These are phyloP conservation scores for Dendrophyllia cribrosa DNA, from an alignment of 64 coral and sea anemone genomes.

Conservation along the genomic window DNA sequence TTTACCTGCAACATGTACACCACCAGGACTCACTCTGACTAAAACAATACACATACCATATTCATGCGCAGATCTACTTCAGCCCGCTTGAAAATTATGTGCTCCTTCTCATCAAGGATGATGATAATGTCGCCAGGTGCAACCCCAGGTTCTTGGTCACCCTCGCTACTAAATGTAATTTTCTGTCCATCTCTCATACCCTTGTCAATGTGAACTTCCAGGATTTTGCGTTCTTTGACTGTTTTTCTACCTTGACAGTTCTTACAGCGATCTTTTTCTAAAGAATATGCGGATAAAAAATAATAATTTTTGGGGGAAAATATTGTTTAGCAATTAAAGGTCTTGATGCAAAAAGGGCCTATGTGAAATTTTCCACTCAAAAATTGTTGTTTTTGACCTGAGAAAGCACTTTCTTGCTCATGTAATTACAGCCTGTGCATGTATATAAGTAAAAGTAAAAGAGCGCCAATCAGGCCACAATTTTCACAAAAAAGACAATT, in stretches of 20 bases:
- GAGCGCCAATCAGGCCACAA: no score
- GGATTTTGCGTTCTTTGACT: conserved; percentile 91
- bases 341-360: no score
- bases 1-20: no score
- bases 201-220: conserved; percentile 94
- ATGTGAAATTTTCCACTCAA: no score
- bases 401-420: no score
- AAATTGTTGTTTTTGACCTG: no score
- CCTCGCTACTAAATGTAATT: conserved; percentile 90
- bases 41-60: conserved; percentile 52
- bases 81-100: conserved; percentile 70
- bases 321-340: no score
- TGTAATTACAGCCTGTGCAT: no score
- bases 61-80: conserved; percentile 66
- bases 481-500: no score
- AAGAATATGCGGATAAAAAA: conserved; percentile 19
- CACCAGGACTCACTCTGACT: no score
- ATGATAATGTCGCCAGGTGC: conserved; percentile 95
- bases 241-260: conserved; percentile 87
- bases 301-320: not conserved
- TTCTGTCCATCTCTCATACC: conserved; percentile 99
- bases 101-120: conserved; percentile 87
- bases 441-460: no score
- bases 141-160: conserved; percentile 90
- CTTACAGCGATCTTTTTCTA: conserved; percentile 98